phyloP scores from a whole-genome alignment of 2,888 invertebrate genomes.

The Tipula vernalis region DNA sequence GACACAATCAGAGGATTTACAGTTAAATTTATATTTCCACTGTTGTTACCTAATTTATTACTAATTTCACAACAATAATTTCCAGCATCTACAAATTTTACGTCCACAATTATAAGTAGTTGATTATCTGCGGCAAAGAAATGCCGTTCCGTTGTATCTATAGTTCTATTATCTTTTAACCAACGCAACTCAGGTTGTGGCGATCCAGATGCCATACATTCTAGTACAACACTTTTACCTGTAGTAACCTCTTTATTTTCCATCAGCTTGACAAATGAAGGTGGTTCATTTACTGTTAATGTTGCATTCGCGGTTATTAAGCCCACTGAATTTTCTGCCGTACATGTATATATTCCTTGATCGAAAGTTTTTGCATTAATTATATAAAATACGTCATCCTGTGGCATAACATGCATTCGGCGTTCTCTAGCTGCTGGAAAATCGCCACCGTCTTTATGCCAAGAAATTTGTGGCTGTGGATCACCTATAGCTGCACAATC shows the following conservation, averaged over 20 bases:
- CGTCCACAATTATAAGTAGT: constrained; percentile 73
- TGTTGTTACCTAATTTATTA: constrained; percentile 68
- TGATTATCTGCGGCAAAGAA: constrained; percentile 81
- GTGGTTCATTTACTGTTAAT: constrained; percentile 69
- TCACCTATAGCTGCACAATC: constrained; percentile 87
- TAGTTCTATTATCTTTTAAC: constrained; percentile 69
- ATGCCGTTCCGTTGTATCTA: constrained; percentile 65
- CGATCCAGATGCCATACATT: constrained; percentile 76
- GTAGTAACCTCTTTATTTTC: constrained; percentile 68
- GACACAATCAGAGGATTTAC: constrained; percentile 49
- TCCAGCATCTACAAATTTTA: constrained; percentile 65
- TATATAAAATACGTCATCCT: constrained; percentile 85
- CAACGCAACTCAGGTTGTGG: constrained; percentile 72
- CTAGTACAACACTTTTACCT: constrained; percentile 75
- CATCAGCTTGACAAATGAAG: constrained; percentile 76
- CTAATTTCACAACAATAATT: constrained; percentile 82
- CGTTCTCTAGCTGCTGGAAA: constrained; percentile 92
- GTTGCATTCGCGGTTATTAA: constrained; percentile 76
- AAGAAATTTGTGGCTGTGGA: constrained; percentile 76
- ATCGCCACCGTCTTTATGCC: constrained; percentile 88
- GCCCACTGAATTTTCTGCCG: constrained; percentile 82
- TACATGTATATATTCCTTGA: constrained; percentile 87
- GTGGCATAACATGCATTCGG: constrained; percentile 83
- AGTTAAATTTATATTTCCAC: constrained; percentile 56
- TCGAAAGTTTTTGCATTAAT: constrained; percentile 80